phyloP scores from a whole-genome alignment of 2,113 vertebrate species.

The Scopus umbretta region DNA sequence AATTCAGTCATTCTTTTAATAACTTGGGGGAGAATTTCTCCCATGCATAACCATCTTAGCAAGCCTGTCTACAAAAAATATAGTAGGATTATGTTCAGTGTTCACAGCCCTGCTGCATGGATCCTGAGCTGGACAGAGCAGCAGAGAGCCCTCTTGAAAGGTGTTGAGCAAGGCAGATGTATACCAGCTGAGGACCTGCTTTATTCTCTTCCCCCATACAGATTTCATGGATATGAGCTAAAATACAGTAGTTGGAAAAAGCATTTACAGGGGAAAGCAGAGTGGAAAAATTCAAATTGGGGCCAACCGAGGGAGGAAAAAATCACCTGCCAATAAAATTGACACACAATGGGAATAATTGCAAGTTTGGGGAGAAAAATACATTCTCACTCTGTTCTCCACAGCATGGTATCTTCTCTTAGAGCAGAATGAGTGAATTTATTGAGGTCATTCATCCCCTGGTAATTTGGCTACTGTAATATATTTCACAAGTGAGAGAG shows the following conservation, averaged over 20 bases:
- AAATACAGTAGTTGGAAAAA: neutral
- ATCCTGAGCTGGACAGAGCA: neutral
- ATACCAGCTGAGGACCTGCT: neutral
- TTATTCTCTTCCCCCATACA: neutral
- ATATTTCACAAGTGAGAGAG: slow-evolving; percentile 48
- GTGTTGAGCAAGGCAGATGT: neutral
- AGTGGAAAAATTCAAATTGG: neutral
- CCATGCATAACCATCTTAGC: neutral
- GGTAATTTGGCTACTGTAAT: slow-evolving; percentile 52
- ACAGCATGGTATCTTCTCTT: slow-evolving; percentile 32
- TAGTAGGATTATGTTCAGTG: neutral
- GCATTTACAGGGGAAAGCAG: neutral
- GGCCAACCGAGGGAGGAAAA: neutral
- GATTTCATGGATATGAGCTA: neutral
- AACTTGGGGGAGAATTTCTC: neutral
- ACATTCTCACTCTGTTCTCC: neutral
- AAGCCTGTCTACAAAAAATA: neutral
- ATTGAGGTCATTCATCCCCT: slow-evolving; percentile 48
- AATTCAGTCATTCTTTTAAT: neutral
- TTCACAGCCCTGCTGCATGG: neutral
- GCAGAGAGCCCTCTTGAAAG: neutral
- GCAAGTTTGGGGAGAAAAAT: neutral
- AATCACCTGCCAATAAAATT: slow-evolving; percentile 20
- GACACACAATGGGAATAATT: slow-evolving; percentile 11
- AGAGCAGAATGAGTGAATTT: slow-evolving; percentile 42